Evolutionary conservation across 2,888 invertebrate genomes (phyloP).

Genomic region (Ptychoptera albimana): DNA sequence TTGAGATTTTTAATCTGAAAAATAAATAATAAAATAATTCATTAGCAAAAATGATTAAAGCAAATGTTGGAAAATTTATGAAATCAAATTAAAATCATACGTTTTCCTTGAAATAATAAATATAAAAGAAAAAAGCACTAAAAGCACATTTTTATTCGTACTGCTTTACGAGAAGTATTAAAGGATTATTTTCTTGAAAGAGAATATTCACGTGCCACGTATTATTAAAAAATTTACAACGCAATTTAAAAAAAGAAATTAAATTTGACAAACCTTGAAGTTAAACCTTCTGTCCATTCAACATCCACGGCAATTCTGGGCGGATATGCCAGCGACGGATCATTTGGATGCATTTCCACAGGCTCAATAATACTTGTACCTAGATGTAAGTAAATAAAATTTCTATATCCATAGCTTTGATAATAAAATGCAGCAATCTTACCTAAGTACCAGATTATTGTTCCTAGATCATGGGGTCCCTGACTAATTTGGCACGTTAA

Average conservation of each 20-base stretch:
- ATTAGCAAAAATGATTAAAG: background rate
- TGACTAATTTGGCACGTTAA: constrained; percentile 54
- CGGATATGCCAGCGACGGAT: constrained; percentile 9
- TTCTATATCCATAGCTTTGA: background rate
- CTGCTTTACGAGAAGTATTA: too few relatives aligned
- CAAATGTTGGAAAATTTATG: background rate
- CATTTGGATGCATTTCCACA: constrained; percentile 9
- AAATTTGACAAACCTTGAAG: constrained; percentile 35
- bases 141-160: too few relatives aligned
- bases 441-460: constrained; percentile 54
- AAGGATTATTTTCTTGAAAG: too few relatives aligned
- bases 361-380: constrained; percentile 9
- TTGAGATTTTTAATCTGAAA: constrained; percentile 49
- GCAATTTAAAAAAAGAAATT: too few relatives aligned
- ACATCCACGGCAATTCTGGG: constrained; percentile 37
- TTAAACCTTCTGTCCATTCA: constrained; percentile 62
- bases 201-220: too few relatives aligned
- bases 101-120: too few relatives aligned
- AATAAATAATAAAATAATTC: background rate
- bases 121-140: too few relatives aligned
- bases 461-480: constrained; percentile 52
- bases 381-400: constrained; percentile 1
- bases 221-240: too few relatives aligned
- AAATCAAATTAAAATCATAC: background rate
- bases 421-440: constrained; percentile 15